A percentile compares a stretch with the other conserved stretches of the same genome.
Conservation (phyloP, 2,113 vertebrate genomes). For the Burhinus bistriatus region DNA sequence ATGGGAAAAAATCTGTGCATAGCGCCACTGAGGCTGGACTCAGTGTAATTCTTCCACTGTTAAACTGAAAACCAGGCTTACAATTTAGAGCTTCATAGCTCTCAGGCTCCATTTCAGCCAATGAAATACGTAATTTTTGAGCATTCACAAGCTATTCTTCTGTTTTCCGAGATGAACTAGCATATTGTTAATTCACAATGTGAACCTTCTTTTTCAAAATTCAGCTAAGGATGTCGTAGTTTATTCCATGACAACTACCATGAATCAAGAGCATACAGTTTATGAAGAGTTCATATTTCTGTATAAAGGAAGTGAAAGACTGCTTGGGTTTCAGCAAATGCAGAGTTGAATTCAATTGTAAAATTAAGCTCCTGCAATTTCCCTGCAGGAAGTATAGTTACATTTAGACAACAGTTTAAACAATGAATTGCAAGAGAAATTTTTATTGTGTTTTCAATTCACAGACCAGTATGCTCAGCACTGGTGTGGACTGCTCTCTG, state of each 20-base stretch:
- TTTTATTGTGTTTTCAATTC: neutral
- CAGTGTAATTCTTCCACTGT: neutral
- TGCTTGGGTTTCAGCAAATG: neutral
- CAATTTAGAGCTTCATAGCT: neutral
- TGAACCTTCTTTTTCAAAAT: neutral
- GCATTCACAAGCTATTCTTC: neutral
- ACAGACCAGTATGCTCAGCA: constrained; percentile 85
- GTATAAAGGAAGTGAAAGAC: neutral
- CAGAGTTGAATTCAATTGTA: neutral
- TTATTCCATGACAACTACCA: neutral
- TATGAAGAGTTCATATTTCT: neutral
- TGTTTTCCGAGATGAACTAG: neutral
- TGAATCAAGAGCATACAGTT: neutral
- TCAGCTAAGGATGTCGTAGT: neutral
- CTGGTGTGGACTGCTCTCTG: constrained; percentile 84
- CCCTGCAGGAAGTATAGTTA: neutral
- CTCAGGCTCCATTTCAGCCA: neutral
- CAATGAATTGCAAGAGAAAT: neutral
- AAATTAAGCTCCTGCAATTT: neutral
- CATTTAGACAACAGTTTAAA: neutral
- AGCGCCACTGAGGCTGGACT: neutral
- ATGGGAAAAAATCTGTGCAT: neutral
- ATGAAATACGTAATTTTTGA: neutral
- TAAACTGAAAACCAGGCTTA: neutral
- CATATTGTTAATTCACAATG: neutral